Evolutionary conservation across 1,140 invertebrate species (phyloP), one percentile per base, ranked within the genome.

Genomic region (Agrypnia vestita): DNA sequence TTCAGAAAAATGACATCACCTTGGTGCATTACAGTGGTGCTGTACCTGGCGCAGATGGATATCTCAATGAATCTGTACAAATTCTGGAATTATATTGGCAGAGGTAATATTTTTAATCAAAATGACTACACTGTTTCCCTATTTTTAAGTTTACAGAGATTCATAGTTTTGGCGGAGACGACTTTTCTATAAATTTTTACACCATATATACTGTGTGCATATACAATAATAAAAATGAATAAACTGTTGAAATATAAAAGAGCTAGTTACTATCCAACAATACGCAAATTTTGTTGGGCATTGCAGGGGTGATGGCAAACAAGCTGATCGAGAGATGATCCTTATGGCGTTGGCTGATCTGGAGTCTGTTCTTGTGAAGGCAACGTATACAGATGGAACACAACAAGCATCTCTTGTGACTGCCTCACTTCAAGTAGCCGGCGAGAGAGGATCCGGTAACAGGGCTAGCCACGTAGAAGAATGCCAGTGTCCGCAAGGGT

Each of bases 271-370:
- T 35, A 6, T 35, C 6, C 25, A 35, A 35, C 25, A 3, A 35
- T 35, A 35, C 6, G 25, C 25, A 35, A 35, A 35, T 35, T 35
- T 6, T 35, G 25, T 6, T 35, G 25, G 25, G 25, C 6, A 25
- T 75, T 84, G 85, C 64, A 88, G 94, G 80, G 91, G 92, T 82
- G 97, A 98, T 87, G 97, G 97, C 3, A 93, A 94, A 62, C 88
- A 91, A 61, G 93, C 94, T 6, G 94, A 96, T 77, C 91, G 98
- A 12, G 96, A 98, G 85, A 94, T 98, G 87, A 89, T 99, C 55
- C 89, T 99, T 21, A 97, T 99, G 94, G 96, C 96, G 0, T 88
- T 99, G 49, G 96, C 97, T 78, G 95, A 98, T 86, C 86, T 99
- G 9, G 91, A 96, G 84, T 92, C 92, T 10, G 96, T 99, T 82